phyloP scores from a whole-genome alignment of 1,140 invertebrate genomes.

The Camponotus floridanus region DNA sequence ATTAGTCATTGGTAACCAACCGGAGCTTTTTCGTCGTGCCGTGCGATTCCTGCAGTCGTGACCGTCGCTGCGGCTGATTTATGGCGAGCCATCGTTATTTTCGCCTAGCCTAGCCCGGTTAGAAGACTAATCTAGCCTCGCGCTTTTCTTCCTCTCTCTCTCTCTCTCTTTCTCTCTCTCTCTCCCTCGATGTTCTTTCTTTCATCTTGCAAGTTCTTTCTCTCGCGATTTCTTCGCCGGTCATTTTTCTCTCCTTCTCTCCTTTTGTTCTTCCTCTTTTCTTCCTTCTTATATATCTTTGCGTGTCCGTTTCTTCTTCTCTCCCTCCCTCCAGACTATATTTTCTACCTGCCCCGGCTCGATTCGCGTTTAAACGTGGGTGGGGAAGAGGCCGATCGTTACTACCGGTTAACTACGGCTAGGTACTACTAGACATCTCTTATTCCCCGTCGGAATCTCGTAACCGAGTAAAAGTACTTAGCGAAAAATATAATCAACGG shows the following conservation, averaged over 20 bases:
- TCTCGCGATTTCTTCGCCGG: slow-evolving; percentile 28
- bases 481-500: slow-evolving; percentile 39
- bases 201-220: neutral
- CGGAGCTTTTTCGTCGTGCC: slow-evolving; percentile 69
- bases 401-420: slow-evolving; percentile 67
- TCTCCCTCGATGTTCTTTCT: slow-evolving; percentile 26
- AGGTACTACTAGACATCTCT: slow-evolving; percentile 69
- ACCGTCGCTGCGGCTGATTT: slow-evolving; percentile 72
- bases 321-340: slow-evolving; percentile 26
- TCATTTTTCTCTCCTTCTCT: neutral
- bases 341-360: slow-evolving; percentile 62
- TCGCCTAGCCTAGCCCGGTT: slow-evolving; percentile 63
- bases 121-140: neutral
- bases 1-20: slow-evolving; percentile 75
- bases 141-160: slow-evolving; percentile 33
- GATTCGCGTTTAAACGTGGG: slow-evolving; percentile 52
- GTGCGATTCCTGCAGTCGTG: slow-evolving; percentile 67
- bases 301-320: slow-evolving; percentile 3
- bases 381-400: slow-evolving; percentile 70
- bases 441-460: slow-evolving; percentile 66
- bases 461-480: slow-evolving; percentile 32
- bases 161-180: slow-evolving; percentile 24
- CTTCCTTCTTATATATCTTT: neutral
- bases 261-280: neutral
- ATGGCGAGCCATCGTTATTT: slow-evolving; percentile 74